These are phyloP conservation scores for Sylvia borin DNA, from an alignment of 2,797 vertebrate genomes.

Conservation along the genomic window DNA sequence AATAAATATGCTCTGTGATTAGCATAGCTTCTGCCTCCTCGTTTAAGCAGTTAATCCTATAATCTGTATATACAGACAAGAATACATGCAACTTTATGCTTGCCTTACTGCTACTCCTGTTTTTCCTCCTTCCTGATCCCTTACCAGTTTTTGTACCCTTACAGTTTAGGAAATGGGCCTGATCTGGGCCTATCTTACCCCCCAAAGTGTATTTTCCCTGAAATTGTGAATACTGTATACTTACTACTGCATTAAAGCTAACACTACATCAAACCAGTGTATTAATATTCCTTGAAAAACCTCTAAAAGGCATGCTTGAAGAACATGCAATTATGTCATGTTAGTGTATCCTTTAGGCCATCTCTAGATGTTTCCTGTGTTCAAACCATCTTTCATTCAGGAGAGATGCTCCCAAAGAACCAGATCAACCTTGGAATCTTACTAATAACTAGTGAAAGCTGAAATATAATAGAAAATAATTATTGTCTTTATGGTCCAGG, in stretches of 20 bases:
- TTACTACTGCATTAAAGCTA: neutral
- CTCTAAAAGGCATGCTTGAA: neutral
- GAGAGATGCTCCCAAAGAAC: neutral
- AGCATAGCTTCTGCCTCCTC: neutral
- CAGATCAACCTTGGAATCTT: neutral
- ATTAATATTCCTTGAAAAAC: neutral
- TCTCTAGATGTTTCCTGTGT: neutral
- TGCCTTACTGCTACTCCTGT: neutral
- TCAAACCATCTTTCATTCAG: neutral
- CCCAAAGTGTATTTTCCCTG: neutral
- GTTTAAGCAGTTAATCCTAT: neutral
- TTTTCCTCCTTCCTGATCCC: neutral
- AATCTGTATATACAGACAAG: neutral
- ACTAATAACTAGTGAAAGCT: neutral
- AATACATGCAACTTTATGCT: neutral
- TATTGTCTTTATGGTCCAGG: neutral
- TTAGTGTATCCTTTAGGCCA: neutral
- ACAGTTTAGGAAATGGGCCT: neutral
- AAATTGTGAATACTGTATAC: neutral
- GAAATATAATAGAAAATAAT: neutral
- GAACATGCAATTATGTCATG: neutral
- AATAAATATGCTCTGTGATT: neutral
- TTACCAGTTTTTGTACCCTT: neutral
- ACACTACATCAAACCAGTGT: neutral
- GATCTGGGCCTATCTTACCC: neutral